Evolutionary conservation across 2,113 vertebrate genomes (phyloP).

Genomic region (Cottus gobio): DNA sequence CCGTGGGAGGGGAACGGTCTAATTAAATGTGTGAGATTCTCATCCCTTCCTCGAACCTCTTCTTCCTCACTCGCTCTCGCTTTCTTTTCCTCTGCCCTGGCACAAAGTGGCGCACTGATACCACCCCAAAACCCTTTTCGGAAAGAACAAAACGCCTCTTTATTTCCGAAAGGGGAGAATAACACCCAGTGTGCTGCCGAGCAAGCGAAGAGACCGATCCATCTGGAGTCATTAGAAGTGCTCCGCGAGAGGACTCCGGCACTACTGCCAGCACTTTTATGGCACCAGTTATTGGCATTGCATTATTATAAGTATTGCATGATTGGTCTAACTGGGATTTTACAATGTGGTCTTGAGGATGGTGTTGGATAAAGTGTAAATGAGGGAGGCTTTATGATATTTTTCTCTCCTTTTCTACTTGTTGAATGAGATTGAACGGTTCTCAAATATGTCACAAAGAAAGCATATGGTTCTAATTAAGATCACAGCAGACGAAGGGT

Average conservation of each 20-base stretch:
- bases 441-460: constrained; percentile 28
- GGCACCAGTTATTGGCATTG: constrained; percentile 60
- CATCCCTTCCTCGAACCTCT: constrained; percentile 34
- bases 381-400: constrained; percentile 39
- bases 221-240: constrained; percentile 60
- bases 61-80: constrained; percentile 26
- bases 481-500: constrained; percentile 15
- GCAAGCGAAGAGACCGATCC: constrained; percentile 38
- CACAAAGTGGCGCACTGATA: constrained; percentile 67
- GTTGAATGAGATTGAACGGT: constrained; percentile 37
- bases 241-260: constrained; percentile 61
- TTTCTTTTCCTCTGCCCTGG: constrained; percentile 59
- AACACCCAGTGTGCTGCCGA: constrained; percentile 47
- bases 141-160: constrained; percentile 61
- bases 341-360: constrained; percentile 51
- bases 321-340: constrained; percentile 67
- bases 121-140: constrained; percentile 39
- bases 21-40: constrained; percentile 62
- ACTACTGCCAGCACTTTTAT: constrained; percentile 66
- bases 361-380: constrained; percentile 54
- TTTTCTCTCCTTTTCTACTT: constrained; percentile 29
- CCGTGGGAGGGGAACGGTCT: constrained; percentile 58
- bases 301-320: constrained; percentile 67
- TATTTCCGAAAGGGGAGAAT: constrained; percentile 42
- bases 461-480: constrained; percentile 53